Percentiles rank a stretch among this genome's conserved stretches.
Conservation (phyloP, 2,113 vertebrate species). For the Labeo rohita region DNA sequence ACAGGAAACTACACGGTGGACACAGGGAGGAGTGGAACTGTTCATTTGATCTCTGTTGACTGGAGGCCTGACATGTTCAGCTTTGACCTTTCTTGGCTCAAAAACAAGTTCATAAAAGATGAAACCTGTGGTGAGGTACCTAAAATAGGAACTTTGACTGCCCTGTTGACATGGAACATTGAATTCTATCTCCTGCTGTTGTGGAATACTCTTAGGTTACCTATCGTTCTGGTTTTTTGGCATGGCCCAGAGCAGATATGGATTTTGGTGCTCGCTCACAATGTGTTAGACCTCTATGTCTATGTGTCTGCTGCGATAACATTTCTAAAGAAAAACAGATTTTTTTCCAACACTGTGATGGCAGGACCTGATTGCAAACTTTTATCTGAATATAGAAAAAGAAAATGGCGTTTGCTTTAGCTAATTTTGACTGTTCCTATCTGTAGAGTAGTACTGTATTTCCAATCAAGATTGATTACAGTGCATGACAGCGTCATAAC, state of each 20-base stretch:
- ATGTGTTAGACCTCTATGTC: not conserved
- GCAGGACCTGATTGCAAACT: not conserved
- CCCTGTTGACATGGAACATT: constrained; percentile 48
- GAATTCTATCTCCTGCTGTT: constrained; percentile 24
- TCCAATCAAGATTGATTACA: not conserved
- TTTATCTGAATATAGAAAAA: not conserved
- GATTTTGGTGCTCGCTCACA: not conserved
- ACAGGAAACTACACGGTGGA: constrained; percentile 56
- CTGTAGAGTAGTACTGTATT: not conserved
- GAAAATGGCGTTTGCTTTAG: not conserved
- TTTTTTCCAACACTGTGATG: not conserved
- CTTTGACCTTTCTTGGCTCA: constrained; percentile 50
- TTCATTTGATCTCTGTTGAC: constrained; percentile 48
- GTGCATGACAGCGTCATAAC: not conserved
- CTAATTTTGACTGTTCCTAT: not conserved
- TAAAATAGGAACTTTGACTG: constrained; percentile 47
- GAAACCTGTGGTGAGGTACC: constrained; percentile 37
- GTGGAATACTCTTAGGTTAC: constrained; percentile 5
- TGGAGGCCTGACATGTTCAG: constrained; percentile 37
- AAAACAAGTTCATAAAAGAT: constrained; percentile 50
- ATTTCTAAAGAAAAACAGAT: not conserved
- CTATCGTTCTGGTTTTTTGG: not conserved
- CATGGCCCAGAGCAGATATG: not conserved
- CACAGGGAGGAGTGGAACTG: constrained; percentile 46
- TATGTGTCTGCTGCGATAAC: not conserved